Evolutionary conservation across 2,797 vertebrate genomes (phyloP).

Genomic region (Calcarius lapponicus): DNA sequence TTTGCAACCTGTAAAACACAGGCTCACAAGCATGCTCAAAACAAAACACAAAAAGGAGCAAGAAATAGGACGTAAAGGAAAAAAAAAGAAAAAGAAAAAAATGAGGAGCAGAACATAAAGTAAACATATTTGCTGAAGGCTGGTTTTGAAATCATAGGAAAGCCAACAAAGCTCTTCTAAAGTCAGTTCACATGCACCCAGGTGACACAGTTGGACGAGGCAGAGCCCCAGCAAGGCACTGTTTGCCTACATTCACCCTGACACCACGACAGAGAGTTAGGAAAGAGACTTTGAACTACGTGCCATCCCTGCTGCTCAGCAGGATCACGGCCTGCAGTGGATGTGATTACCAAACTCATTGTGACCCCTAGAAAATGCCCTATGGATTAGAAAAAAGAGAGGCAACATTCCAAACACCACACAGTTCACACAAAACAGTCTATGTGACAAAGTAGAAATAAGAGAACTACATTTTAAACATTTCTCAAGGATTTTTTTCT

Average conservation of each 20-base stretch:
- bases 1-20: not conserved
- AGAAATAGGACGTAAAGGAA: not conserved
- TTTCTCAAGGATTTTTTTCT: not conserved
- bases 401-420: not conserved
- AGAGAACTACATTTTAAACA: not conserved
- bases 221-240: not conserved
- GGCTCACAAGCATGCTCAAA: not conserved
- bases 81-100: not conserved
- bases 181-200: not conserved
- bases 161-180: not conserved
- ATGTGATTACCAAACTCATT: not conserved
- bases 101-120: not conserved
- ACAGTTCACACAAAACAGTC: not conserved
- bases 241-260: slow-evolving; percentile 7
- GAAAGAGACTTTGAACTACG: slow-evolving; percentile 33
- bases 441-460: not conserved
- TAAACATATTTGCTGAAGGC: not conserved
- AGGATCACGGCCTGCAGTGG: not conserved
- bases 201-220: not conserved
- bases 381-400: not conserved
- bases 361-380: not conserved
- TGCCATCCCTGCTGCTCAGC: not conserved
- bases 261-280: not conserved
- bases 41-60: not conserved
- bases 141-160: slow-evolving; percentile 9